A percentile compares a stretch with the other conserved stretches of the same genome.
phyloP scores from a whole-genome alignment of 1,140 invertebrate species.

The Carposina sasakii region DNA sequence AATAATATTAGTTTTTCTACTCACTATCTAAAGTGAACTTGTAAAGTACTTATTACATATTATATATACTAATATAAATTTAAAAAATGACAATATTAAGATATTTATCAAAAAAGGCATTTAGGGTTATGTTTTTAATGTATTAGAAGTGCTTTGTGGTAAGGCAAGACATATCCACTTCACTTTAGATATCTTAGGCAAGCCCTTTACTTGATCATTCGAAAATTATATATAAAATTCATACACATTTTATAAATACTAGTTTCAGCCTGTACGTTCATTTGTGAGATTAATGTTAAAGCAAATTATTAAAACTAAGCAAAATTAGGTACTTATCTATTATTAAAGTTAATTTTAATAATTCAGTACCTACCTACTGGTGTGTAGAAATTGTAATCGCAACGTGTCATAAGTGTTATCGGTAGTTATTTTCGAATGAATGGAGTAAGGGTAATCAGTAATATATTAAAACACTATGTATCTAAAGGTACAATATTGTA shows the following conservation, averaged over 20 bases:
- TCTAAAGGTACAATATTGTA: constrained; percentile 36
- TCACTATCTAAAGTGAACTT: no score
- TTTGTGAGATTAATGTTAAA: no score
- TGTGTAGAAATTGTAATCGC: no score
- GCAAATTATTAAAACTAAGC: not conserved
- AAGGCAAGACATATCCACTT: constrained; percentile 44
- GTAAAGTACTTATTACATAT: constrained; percentile 56
- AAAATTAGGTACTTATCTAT: no score
- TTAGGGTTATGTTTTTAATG: constrained; percentile 59
- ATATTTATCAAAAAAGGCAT: constrained; percentile 57
- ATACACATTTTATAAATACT: no score
- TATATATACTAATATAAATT: constrained; percentile 59
- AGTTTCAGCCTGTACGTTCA: no score
- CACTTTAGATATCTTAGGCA: constrained; percentile 43
- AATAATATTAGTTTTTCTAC: no score
- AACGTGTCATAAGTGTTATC: no score
- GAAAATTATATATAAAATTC: constrained; percentile 22
- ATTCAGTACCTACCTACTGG: no score
- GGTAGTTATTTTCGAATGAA: constrained; percentile 16
- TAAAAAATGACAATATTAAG: constrained; percentile 66
- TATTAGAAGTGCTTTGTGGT: constrained; percentile 55
- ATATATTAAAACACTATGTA: constrained; percentile 36
- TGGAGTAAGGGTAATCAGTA: constrained; percentile 30
- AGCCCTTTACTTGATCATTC: constrained; percentile 35
- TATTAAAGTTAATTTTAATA: no score